Base-by-base conservation (phyloP, 2,113 vertebrate genomes). In the Ochotona princeps region DNA sequence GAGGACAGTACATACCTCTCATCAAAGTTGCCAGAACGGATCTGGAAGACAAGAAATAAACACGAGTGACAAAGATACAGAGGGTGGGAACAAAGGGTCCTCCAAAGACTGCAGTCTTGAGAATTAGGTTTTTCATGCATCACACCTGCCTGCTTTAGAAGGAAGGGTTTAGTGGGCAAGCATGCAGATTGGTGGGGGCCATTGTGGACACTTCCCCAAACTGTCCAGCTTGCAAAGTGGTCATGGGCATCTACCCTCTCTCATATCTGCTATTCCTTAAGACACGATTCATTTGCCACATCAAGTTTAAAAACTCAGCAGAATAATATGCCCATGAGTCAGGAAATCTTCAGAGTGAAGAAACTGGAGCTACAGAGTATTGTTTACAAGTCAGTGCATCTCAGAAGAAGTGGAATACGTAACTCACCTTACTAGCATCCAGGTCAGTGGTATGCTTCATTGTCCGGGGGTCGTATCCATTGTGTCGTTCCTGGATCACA, bases 1-100 rank as follows among this genome's bases (percentile, higher is more conserved):
- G 99, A 99, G 0, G 99, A 99, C 95, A 99, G 97, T 93, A 99
- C 99, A 0, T 99, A 99, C 79, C 99, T 99, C 79, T 99, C 99
- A 30, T 99, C 99, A 1, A 99, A 99, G 8, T 97, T 83, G 13
- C 99, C 99, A 8, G 98, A 98, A 15, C 98, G 98, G 81, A 99
- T 97, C 99, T 99, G 96, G 63, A 23, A 32, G 63, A 72, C 35
- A 70, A 44, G 23, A 92, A 70, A 91, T 51, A 57, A 81, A 65
- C 87, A 44, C 49, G 67, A 79, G 38, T 87, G 63, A 91, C 25
- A 87, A 85, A 92, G 91, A 85, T 25, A 82, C 11, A 47, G 4
- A 61, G 25, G 63, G 32, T n/a, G 23, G 54, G 57, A 84, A 61
- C 26, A 26, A 26, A 73, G 60, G 28, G 8, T 25, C 3, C 30